Conservation (phyloP, 1,140 invertebrate genomes). For the Babylonia areolata region DNA sequence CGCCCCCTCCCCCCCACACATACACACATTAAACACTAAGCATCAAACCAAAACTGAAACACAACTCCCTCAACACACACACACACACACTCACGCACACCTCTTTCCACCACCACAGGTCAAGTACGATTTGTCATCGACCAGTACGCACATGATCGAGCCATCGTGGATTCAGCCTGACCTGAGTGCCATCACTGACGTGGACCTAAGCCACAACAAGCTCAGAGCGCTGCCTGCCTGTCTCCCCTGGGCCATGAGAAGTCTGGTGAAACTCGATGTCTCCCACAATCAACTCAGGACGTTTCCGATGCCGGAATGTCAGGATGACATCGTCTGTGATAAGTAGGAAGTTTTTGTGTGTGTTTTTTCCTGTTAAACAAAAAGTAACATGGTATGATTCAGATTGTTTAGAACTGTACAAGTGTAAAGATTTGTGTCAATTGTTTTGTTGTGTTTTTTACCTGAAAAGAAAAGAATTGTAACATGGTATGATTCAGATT, state of each 20-base stretch:
- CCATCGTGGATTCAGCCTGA: slow-evolving; percentile 2
- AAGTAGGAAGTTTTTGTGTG: slow-evolving; percentile 13
- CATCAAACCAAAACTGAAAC: no score
- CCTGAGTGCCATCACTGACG: slow-evolving; percentile 21
- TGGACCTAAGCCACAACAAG: slow-evolving; percentile 56
- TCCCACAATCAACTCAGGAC: slow-evolving; percentile 47
- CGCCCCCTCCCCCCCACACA: no score
- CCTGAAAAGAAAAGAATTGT: no score
- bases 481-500: no score
- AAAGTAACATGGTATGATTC: no score
- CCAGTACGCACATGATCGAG: not conserved
- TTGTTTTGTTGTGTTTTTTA: no score
- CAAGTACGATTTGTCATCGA: not conserved
- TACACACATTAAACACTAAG: no score
- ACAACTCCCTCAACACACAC: no score
- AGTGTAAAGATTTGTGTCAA: no score
- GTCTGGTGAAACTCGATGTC: slow-evolving; percentile 48
- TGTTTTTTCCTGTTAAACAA: no score
- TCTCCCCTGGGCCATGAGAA: slow-evolving; percentile 59
- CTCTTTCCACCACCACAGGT: slow-evolving; percentile 18
- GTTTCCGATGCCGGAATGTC: not conserved
- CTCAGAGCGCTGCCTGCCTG: slow-evolving; percentile 45
- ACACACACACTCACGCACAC: not conserved
- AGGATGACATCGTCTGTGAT: slow-evolving; percentile 17
- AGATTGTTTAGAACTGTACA: no score